Conservation (phyloP, 2,797 vertebrate genomes). For the Mycteria americana region DNA sequence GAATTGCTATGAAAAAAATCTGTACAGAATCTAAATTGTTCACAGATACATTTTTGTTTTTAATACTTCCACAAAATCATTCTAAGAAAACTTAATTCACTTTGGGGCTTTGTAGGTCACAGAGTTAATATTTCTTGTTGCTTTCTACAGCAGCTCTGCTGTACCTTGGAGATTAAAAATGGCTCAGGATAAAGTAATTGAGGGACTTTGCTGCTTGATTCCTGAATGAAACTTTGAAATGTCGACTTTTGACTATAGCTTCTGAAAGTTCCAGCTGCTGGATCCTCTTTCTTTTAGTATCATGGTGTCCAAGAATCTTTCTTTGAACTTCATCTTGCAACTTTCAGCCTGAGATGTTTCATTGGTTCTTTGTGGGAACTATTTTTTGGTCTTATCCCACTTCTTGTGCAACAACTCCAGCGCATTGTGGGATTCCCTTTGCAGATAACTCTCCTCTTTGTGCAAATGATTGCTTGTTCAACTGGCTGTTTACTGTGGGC, state of each 20-base stretch:
- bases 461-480: background rate
- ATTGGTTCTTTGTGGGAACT: background rate
- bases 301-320: background rate
- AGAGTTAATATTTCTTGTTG: background rate
- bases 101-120: background rate
- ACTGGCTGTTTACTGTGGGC: background rate
- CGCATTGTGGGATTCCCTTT: background rate
- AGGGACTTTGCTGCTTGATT: background rate
- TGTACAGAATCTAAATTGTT: background rate
- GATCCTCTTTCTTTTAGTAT: background rate
- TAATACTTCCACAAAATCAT: background rate
- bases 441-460: background rate
- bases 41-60: background rate
- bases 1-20: background rate
- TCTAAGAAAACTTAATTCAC: background rate
- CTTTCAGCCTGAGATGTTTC: background rate
- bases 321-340: background rate
- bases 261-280: background rate
- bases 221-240: background rate
- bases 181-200: background rate
- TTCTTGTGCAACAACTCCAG: background rate
- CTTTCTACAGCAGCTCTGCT: background rate
- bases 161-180: background rate
- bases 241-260: background rate
- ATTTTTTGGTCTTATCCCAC: background rate